Conservation (phyloP, 2,888 invertebrate species). For the Heliconius sara region DNA sequence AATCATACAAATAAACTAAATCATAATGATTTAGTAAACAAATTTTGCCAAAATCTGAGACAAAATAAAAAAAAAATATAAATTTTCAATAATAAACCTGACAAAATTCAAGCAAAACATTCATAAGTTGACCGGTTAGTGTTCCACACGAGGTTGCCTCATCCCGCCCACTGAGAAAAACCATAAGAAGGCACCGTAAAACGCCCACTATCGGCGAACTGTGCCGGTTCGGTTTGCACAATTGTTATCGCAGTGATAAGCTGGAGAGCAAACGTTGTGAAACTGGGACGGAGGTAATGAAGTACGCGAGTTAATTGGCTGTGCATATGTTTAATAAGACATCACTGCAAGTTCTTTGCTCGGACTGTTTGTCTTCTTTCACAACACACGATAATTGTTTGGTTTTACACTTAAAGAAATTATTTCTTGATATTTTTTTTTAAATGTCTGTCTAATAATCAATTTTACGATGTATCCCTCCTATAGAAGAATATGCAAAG, state of each 20-base stretch:
- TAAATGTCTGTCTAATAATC: neutral
- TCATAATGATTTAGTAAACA: neutral
- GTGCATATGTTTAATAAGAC: constrained; percentile 33
- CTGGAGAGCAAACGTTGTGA: constrained; percentile 52
- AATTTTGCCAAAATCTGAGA: neutral
- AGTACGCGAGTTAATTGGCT: constrained; percentile 43
- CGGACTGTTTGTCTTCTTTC: neutral
- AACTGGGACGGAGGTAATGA: constrained; percentile 52
- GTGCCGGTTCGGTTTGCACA: constrained; percentile 50
- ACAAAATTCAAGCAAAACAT: constrained; percentile 9
- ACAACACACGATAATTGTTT: constrained; percentile 1
- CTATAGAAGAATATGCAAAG: too few species aligned
- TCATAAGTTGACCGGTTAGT: neutral
- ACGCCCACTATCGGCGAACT: constrained; percentile 42
- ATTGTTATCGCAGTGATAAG: constrained; percentile 55
- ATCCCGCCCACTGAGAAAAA: constrained; percentile 34
- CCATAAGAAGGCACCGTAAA: constrained; percentile 34
- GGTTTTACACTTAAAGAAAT: neutral
- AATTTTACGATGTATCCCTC: neutral
- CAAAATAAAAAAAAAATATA: neutral
- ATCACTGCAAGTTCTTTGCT: neutral
- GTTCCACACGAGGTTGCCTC: constrained; percentile 22
- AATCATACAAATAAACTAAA: neutral
- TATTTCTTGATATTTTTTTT: neutral
- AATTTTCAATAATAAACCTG: constrained; percentile 19